phyloP scores from a whole-genome alignment of 1,140 invertebrate genomes.

The Aphidius gifuensis region DNA sequence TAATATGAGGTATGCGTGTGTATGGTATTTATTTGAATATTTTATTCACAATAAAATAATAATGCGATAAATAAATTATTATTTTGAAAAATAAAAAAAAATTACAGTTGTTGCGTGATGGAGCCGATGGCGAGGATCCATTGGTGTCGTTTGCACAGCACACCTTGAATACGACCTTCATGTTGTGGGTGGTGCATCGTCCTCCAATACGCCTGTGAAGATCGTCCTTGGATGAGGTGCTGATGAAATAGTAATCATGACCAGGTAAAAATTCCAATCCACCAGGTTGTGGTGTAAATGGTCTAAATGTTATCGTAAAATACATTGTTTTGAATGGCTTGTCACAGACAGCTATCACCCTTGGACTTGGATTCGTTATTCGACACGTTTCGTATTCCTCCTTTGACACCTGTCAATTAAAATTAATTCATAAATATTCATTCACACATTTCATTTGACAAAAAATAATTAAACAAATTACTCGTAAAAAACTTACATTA shows the following conservation, averaged over 20 bases:
- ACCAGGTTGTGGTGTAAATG: slow-evolving; percentile 92
- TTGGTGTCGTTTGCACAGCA: slow-evolving; percentile 68
- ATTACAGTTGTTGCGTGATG: slow-evolving; percentile 54
- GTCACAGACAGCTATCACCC: slow-evolving; percentile 93
- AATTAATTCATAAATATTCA: not conserved
- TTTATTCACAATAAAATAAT: no score
- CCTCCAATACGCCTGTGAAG: slow-evolving; percentile 86
- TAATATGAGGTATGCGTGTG: slow-evolving; percentile 2
- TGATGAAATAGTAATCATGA: slow-evolving; percentile 95
- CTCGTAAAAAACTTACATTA: slow-evolving; percentile 67
- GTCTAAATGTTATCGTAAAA: slow-evolving; percentile 94
- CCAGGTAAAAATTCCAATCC: slow-evolving; percentile 91
- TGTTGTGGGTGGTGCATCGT: slow-evolving; percentile 86
- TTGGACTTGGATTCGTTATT: slow-evolving; percentile 88
- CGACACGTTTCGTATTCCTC: slow-evolving; percentile 94
- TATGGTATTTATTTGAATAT: not conserved
- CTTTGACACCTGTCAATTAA: slow-evolving; percentile 69
- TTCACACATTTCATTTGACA: not conserved
- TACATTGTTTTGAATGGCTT: slow-evolving; percentile 92
- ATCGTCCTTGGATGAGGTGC: slow-evolving; percentile 88
- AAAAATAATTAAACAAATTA: not conserved
- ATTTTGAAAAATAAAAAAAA: not conserved
- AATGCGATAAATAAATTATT: no score
- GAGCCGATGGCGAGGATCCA: slow-evolving; percentile 48
- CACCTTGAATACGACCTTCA: slow-evolving; percentile 95